phyloP scores from a whole-genome alignment of 2,113 vertebrate species.

The Rhinolophus sinicus region DNA sequence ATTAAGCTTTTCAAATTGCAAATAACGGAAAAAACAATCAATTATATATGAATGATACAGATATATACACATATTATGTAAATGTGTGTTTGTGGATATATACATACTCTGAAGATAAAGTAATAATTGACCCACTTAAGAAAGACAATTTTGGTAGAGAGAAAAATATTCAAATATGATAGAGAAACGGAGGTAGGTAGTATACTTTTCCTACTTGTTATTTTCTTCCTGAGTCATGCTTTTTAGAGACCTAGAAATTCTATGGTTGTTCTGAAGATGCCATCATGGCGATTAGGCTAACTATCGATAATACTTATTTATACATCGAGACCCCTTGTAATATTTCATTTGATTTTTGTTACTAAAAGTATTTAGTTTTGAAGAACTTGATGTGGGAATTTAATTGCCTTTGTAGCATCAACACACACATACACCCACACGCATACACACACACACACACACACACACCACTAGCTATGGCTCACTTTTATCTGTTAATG shows the following conservation, averaged over 20 bases:
- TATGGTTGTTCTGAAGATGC: background rate
- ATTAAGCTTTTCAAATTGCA: background rate
- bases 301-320: background rate
- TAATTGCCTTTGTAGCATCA: background rate
- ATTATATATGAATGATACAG: background rate
- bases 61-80: background rate
- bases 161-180: background rate
- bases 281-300: background rate
- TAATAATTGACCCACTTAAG: background rate
- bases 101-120: background rate
- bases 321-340: background rate
- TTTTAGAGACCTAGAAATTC: background rate
- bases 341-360: constrained; percentile 10
- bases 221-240: background rate
- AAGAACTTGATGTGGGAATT: background rate
- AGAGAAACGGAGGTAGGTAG: background rate
- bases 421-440: too few species aligned
- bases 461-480: background rate
- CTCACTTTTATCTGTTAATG: background rate
- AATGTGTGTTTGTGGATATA: background rate
- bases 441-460: too few species aligned
- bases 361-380: background rate
- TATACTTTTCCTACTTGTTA: background rate
- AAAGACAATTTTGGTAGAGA: background rate
- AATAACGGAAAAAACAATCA: background rate